Evolutionary conservation across 2,888 invertebrate genomes (phyloP), one percentile per base, ranked within the genome.

Genomic region (Harmothoe impar): DNA sequence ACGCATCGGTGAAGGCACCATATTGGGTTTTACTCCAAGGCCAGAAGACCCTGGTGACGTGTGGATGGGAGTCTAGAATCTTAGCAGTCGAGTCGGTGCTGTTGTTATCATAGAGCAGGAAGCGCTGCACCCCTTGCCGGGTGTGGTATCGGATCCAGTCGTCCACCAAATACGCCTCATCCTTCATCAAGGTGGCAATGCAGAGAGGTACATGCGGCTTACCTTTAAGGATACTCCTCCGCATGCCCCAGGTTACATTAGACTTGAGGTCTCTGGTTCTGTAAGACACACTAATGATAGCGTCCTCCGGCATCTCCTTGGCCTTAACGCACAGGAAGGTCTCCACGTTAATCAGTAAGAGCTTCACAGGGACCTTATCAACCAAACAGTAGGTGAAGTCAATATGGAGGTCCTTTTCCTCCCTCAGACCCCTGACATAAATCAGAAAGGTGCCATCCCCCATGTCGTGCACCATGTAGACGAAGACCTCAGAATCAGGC

Each of bases 81-180:
- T 23, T 17, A 3, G 17, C 3, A 15, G 77, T 77, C n/a, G 3
- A 7, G 17, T 77, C 77, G 5, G 77, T 77, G 31, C 77, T 77
- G 31, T 77, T 77, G 77, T 77, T 77, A 29, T 77, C 77, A 17
- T 77, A 77, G 25, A 77, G 5, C 0, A 77, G 25, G 77, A 77
- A 77, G 5, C 25, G 25, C 5, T 31, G n/a, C 31, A 77, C 31
- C 1, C 77, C 77, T 77, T 77, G 77, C 25, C 77, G 25, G 1
- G 31, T 29, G 77, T 77, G 77, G 31, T 77, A 77, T 31, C 17
- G 29, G 17, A 77, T n/a, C 77, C 77, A 77, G 17, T 77, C 77
- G 31, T 29, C 77, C 17, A 77, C 17, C 25, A 17, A 15, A 3
- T 0, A 7, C 31, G 3, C 77, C 77, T 77, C 77, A 29, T 77